phyloP scores from a whole-genome alignment of 1,140 invertebrate genomes.

The Penaeus japonicus region DNA sequence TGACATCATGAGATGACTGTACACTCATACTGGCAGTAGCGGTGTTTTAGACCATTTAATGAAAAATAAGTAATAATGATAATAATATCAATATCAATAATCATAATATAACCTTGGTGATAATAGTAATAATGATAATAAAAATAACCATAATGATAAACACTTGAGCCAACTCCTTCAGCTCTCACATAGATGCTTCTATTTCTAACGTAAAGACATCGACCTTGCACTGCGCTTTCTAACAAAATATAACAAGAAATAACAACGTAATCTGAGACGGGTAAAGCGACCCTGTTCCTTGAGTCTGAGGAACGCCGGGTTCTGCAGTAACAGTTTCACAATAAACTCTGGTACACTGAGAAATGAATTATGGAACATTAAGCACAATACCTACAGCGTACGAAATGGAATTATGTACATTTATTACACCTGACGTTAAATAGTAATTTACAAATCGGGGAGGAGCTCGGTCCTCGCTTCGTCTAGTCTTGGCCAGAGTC shows the following conservation, averaged over 20 bases:
- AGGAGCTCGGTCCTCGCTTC: background rate
- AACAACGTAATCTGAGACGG: constrained; percentile 40
- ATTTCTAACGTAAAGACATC: background rate
- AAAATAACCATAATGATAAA: too few species aligned
- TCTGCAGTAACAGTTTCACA: constrained; percentile 32
- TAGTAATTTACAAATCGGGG: constrained; percentile 45
- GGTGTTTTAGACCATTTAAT: too few species aligned
- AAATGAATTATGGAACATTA: constrained; percentile 49
- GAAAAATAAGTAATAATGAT: too few species aligned
- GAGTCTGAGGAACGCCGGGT: constrained; percentile 14
- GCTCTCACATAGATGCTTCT: background rate
- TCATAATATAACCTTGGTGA: too few species aligned
- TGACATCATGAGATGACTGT: too few species aligned
- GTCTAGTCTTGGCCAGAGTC: background rate
- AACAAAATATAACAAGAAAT: constrained; percentile 26
- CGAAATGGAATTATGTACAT: constrained; percentile 55
- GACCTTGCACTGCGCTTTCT: background rate
- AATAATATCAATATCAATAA: too few species aligned
- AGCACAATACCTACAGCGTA: constrained; percentile 55
- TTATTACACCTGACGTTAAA: constrained; percentile 56
- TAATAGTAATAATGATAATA: too few species aligned
- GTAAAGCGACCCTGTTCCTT: constrained; percentile 48
- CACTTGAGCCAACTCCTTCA: background rate
- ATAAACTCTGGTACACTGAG: constrained; percentile 52
- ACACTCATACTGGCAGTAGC: too few species aligned